Evolutionary conservation across 2,113 vertebrate species (phyloP).

Genomic region (Lichenostomus cassidix): DNA sequence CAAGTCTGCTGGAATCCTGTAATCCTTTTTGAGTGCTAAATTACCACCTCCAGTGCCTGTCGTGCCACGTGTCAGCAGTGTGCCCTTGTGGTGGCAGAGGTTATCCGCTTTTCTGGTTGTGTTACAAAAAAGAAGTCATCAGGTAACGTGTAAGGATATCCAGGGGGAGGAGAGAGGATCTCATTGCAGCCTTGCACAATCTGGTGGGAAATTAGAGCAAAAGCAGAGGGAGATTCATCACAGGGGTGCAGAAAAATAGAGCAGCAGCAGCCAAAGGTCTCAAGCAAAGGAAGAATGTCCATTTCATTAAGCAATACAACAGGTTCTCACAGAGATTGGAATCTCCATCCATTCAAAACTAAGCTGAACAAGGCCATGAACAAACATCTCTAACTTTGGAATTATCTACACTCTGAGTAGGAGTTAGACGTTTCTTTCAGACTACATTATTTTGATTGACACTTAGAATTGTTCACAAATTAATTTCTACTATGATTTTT

Average conservation of each 20-base stretch:
- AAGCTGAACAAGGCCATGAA: not conserved
- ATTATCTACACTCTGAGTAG: not conserved
- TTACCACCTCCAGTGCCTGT: not conserved
- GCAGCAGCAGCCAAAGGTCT: not conserved
- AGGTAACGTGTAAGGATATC: fast-evolving
- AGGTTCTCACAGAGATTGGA: not conserved
- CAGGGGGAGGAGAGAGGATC: not conserved
- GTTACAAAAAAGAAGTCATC: not conserved
- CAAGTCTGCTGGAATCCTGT: not conserved
- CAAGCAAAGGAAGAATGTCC: not conserved
- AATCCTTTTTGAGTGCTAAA: not conserved
- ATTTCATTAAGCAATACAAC: not conserved
- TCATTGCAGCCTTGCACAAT: fast-evolving
- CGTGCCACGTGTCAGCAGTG: not conserved
- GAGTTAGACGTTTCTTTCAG: not conserved
- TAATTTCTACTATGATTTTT: not conserved
- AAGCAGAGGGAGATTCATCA: fast-evolving
- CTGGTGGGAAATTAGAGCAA: not conserved
- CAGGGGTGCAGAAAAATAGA: not conserved
- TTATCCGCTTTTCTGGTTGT: fast-evolving
- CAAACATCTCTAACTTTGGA: not conserved
- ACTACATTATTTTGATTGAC: not conserved
- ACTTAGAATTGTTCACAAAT: not conserved
- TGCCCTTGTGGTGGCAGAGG: not conserved
- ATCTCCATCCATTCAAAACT: not conserved